These are phyloP conservation scores for Phataginus tetradactyla DNA, from an alignment of 2,797 vertebrate genomes.

Conservation along the genomic window DNA sequence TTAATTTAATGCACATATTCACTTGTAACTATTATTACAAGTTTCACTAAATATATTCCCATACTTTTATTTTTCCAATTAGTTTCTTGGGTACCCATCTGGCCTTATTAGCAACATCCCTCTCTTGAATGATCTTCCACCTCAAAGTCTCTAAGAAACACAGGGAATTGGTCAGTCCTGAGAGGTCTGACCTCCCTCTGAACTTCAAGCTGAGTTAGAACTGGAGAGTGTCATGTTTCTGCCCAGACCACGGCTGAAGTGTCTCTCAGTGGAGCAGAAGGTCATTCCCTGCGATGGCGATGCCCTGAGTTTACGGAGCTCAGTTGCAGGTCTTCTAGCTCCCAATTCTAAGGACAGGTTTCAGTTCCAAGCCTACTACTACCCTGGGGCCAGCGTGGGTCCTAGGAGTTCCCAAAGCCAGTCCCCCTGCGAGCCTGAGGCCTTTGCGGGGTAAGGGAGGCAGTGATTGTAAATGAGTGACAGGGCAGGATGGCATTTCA, in stretches of 20 bases:
- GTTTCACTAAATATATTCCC: neutral
- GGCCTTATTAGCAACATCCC: neutral
- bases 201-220: neutral
- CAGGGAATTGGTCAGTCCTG: neutral
- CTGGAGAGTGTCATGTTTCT: neutral
- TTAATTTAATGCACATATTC: neutral
- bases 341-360: neutral
- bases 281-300: neutral
- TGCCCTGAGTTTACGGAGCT: neutral
- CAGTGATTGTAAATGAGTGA: neutral
- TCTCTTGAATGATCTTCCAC: neutral
- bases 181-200: neutral
- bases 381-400: too few species aligned
- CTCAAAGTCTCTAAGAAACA: neutral
- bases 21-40: neutral
- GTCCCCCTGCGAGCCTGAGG: neutral
- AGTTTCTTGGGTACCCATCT: neutral
- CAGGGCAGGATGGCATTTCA: neutral
- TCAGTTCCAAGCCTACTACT: neutral
- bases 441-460: neutral
- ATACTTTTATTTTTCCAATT: neutral
- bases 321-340: neutral
- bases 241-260: fast-evolving
- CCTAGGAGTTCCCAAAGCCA: neutral
- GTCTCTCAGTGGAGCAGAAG: fast-evolving